phyloP scores from a whole-genome alignment of 2,888 invertebrate genomes.

The Polydesmus complanatus region DNA sequence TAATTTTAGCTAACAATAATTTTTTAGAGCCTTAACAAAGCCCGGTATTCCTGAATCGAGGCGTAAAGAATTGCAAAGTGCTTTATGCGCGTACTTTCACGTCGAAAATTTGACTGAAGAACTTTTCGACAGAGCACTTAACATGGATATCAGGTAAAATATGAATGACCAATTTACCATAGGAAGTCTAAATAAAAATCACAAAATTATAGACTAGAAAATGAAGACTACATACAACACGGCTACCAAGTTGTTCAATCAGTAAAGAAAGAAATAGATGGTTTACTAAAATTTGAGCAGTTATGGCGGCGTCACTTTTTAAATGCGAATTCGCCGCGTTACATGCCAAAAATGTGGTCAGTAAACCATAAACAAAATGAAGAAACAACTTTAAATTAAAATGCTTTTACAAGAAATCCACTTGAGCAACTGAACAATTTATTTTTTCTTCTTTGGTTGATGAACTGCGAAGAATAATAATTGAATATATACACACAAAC shows the following conservation, averaged over 20 bases:
- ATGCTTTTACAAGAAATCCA: too few species aligned
- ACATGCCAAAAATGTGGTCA: conserved; percentile 61
- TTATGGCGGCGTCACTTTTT: conserved; percentile 65
- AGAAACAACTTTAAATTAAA: neutral
- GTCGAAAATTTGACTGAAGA: conserved; percentile 36
- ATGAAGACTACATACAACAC: conserved; percentile 29
- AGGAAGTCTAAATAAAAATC: conserved; percentile 11
- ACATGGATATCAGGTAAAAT: conserved; percentile 39
- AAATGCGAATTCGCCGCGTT: conserved; percentile 51
- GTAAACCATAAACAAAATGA: conserved; percentile 53
- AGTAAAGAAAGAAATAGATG: too few species aligned
- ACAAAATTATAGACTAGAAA: conserved; percentile 21
- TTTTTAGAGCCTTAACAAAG: conserved; percentile 23
- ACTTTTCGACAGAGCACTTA: conserved; percentile 39
- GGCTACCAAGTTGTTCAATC: conserved; percentile 32
- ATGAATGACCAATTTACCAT: conserved; percentile 21
- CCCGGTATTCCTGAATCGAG: conserved; percentile 41
- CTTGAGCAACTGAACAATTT: neutral
- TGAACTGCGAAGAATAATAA: too few species aligned
- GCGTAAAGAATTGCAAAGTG: conserved; percentile 35
- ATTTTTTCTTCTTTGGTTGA: neutral
- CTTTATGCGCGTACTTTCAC: conserved; percentile 39
- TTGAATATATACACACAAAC: too few species aligned
- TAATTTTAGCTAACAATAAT: conserved; percentile 16
- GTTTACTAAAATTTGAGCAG: conserved; percentile 52